Evolutionary conservation across 2,797 vertebrate genomes (phyloP), one percentile per base, ranked within the genome.

Genomic region (Ctenopoma multispine): DNA sequence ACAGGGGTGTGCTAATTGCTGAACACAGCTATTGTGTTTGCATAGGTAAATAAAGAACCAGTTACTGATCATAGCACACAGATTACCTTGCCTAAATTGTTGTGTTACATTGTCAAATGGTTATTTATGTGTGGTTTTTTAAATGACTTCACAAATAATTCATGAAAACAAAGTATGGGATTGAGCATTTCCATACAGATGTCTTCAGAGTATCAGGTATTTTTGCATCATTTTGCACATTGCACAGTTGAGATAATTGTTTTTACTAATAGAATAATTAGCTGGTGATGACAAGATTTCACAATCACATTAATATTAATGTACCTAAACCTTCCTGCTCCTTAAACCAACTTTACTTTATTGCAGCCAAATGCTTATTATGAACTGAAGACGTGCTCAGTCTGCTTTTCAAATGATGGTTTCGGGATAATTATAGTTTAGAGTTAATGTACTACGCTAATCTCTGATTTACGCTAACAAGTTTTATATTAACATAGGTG

Each of bases 31-130:
- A 79, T 80, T 88, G 63, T 87, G 64, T 87, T 90, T 89, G 81
- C 75, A 83, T 81, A 74, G 81, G 86, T 87, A 89, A 91, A 89
- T 87, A 88, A 76, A 82, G 63, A 83, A 77, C 17, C 75, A 69
- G 57, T 87, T 78, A 83, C 77, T 57, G 80, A 86, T 87, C 70
- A 84, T 57, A 69, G 66, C 9, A 54, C 54, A 75, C 40, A 72
- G 13, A 85, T 85, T 75, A 69, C 6, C 13, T 9, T 20, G 43
- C 38, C 44, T 68, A 13, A 80, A 85, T 29, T 73, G 69, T 24
- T 51, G 31, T 34, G 29, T 70, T 64, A 53, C 20, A 34, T 5
- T 36, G 43, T 38, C 77, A 47, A 74, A 62, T 54, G 15, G 56
- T 18, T 84, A 34, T 61, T 72, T n/a, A 18, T 63, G 61, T 60